Evolutionary conservation across 2,113 vertebrate species (phyloP).

Genomic region (Perca schrenkii): DNA sequence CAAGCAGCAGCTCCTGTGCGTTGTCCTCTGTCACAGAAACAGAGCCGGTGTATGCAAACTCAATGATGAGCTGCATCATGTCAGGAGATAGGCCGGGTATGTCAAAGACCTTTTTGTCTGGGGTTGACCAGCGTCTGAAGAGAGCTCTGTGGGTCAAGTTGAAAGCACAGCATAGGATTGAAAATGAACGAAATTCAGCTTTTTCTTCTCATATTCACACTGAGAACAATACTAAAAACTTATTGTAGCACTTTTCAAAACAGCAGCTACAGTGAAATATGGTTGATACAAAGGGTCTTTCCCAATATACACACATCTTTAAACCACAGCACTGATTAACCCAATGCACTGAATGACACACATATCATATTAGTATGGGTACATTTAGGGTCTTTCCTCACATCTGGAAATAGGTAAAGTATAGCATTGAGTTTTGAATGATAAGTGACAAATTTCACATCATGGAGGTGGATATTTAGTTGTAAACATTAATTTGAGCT

Average conservation of each 20-base stretch:
- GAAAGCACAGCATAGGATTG: background rate
- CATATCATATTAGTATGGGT: too few relatives aligned
- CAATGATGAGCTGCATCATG: slow-evolving; percentile 55
- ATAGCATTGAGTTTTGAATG: too few relatives aligned
- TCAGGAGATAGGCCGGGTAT: slow-evolving; percentile 17
- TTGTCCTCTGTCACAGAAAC: slow-evolving; percentile 80
- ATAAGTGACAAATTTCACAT: too few relatives aligned
- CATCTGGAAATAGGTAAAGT: too few relatives aligned
- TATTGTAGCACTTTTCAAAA: background rate
- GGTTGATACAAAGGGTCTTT: background rate
- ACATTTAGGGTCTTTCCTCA: too few relatives aligned
- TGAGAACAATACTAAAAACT: background rate
- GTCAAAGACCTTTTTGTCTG: slow-evolving; percentile 1
- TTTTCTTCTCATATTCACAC: background rate
- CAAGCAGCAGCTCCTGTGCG: slow-evolving; percentile 77
- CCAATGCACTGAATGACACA: too few relatives aligned
- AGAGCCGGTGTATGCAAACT: slow-evolving; percentile 51
- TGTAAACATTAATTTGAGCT: too few relatives aligned
- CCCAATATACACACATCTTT: too few relatives aligned
- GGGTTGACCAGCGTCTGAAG: background rate
- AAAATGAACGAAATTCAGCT: background rate
- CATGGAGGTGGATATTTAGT: too few relatives aligned
- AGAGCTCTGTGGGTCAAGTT: slow-evolving; percentile 31
- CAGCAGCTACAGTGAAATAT: background rate
- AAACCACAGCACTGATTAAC: too few relatives aligned